These are phyloP conservation scores for Drosophila sucinea DNA, from an alignment of 1,140 invertebrate genomes.

Conservation along the genomic window DNA sequence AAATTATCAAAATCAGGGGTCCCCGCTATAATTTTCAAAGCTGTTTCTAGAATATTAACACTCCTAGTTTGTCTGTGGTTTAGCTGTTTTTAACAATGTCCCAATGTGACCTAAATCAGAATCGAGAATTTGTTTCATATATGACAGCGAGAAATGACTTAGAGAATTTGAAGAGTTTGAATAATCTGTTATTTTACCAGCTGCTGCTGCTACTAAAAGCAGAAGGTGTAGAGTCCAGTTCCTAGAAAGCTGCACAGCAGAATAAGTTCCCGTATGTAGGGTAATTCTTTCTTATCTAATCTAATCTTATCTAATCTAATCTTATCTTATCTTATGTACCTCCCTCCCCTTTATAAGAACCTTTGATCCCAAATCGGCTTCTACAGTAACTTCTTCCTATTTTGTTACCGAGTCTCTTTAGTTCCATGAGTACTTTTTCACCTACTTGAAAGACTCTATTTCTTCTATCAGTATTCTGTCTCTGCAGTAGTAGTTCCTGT, in stretches of 20 bases:
- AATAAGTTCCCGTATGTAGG: too few relatives aligned
- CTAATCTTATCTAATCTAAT: too few relatives aligned
- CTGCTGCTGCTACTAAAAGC: too few relatives aligned
- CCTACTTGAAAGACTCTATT: background rate
- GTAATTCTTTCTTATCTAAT: too few relatives aligned
- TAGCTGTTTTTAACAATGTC: constrained; percentile 9
- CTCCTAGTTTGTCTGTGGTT: constrained; percentile 33
- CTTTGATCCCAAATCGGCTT: too few relatives aligned
- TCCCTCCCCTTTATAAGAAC: too few relatives aligned
- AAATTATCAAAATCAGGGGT: constrained; percentile 33
- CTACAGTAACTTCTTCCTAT: too few relatives aligned
- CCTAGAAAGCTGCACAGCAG: too few relatives aligned
- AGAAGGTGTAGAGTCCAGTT: too few relatives aligned
- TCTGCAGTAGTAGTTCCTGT: background rate
- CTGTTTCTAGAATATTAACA: constrained; percentile 27
- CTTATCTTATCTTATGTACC: too few relatives aligned
- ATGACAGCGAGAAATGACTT: background rate
- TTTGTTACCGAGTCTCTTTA: too few relatives aligned
- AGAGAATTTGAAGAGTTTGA: constrained; percentile 13
- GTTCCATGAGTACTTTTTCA: background rate
- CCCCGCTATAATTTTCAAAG: constrained; percentile 23
- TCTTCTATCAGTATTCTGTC: background rate
- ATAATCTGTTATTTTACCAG: constrained; percentile 21
- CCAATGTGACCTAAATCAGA: background rate
- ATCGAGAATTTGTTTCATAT: too few relatives aligned